Evolutionary conservation across 2,113 vertebrate species (phyloP), one percentile per base, ranked within the genome.

Genomic region (Candoia aspera): DNA sequence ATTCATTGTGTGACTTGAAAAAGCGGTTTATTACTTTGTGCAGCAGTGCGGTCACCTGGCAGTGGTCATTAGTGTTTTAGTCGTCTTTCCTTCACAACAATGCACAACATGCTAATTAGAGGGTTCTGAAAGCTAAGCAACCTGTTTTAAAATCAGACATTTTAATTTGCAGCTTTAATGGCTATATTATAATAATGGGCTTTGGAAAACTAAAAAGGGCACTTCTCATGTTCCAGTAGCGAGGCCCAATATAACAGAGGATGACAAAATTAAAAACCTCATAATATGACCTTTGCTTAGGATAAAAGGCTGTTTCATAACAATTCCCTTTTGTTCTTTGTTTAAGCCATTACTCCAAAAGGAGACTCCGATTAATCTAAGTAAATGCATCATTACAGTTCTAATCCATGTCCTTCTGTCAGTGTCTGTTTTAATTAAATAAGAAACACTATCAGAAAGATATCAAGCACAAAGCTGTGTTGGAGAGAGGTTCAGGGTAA

Each of bases 351-450:
- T 98, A 98, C 97, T 98, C 96, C 96, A 96, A 98, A 97, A 98
- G 97, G 98, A 98, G 97, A 97, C 97, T 97, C 97, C 94, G 98
- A 98, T 99, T 99, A 98, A 98, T 99, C 98, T 97, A 98, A 98
- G 98, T 98, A 98, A 99, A 98, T 98, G 98, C 98, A 98, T 98
- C 98, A 98, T 98, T 98, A 98, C 96, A 93, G 97, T 95, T 95
- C 97, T 98, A 98, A 99, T 99, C 98, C 98, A 97, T 98, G 98
- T 98, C 98, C 98, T 98, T 98, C 98, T 98, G 98, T 98, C 98
- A 98, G 96, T 98, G 98, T 98, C 98, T 98, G 97, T 98, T 99
- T 99, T 99, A 99, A 99, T 99, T 98, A 99, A 99, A 98, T 97
- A 97, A 98, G 98, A 98, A 97, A 98, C 95, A 96, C 97, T 97